Conservation (phyloP, 2,888 invertebrate species). For the Trissolcus brochymenae region DNA sequence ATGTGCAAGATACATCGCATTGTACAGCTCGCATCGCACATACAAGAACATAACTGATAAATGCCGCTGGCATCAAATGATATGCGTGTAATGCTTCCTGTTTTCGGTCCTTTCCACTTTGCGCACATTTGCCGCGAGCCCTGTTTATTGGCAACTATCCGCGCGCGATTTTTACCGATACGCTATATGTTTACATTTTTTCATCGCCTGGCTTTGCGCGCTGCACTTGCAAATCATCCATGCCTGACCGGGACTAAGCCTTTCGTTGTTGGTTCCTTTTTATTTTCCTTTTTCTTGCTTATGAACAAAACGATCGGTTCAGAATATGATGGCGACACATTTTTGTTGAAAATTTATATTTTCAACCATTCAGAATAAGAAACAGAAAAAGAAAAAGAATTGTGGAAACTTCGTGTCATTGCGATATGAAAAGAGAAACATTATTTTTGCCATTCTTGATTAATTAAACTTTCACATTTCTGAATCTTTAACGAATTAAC, state of each 20-base stretch:
- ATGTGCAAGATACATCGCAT: slow-evolving; percentile 49
- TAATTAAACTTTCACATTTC: background rate
- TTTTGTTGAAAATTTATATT: background rate
- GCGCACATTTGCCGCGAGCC: slow-evolving; percentile 30
- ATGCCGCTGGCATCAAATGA: slow-evolving; percentile 55
- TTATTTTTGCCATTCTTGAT: background rate
- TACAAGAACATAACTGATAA: slow-evolving; percentile 50
- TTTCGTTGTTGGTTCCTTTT: too few species aligned
- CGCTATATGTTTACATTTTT: background rate
- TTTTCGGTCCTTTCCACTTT: slow-evolving; percentile 49
- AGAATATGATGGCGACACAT: background rate
- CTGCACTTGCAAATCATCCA: too few species aligned
- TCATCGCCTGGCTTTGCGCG: too few species aligned
- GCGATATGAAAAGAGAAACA: background rate
- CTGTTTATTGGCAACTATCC: slow-evolving; percentile 20
- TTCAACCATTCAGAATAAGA: background rate
- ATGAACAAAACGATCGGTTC: too few species aligned
- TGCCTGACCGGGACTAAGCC: too few species aligned
- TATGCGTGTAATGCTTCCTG: slow-evolving; percentile 56
- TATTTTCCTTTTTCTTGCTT: too few species aligned
- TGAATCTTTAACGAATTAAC: too few species aligned
- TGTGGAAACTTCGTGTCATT: background rate
- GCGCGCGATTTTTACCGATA: slow-evolving; percentile 1
- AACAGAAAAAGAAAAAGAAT: background rate
- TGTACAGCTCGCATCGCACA: slow-evolving; percentile 39